Conservation (phyloP, 1,140 invertebrate species). For the Eriocheir sinensis region DNA sequence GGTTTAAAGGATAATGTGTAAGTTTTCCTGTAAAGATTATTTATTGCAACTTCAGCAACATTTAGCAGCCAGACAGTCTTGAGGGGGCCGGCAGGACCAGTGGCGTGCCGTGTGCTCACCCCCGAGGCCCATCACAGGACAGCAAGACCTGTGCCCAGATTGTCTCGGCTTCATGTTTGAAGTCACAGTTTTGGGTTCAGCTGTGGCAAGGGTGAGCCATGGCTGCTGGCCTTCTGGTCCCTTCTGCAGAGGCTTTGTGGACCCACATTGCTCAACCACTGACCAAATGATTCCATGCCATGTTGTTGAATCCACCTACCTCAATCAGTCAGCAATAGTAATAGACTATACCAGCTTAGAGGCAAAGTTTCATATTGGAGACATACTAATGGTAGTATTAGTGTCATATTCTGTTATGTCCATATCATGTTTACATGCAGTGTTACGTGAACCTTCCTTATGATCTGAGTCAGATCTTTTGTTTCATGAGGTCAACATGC, state of each 20-base stretch:
- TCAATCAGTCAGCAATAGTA: constrained; percentile 77
- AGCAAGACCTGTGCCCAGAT: background rate
- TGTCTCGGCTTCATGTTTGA: background rate
- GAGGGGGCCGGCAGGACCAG: constrained; percentile 43
- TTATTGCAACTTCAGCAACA: constrained; percentile 11
- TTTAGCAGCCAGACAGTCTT: constrained; percentile 40
- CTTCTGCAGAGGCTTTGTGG: constrained; percentile 72
- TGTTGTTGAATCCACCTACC: constrained; percentile 76
- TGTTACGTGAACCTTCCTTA: background rate
- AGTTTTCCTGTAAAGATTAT: background rate
- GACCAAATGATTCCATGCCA: constrained; percentile 77
- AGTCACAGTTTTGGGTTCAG: background rate
- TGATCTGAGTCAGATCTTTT: constrained; percentile 32
- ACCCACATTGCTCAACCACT: constrained; percentile 76
- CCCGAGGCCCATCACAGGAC: background rate
- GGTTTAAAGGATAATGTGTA: background rate
- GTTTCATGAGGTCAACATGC: background rate
- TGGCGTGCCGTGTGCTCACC: background rate
- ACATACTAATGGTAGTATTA: constrained; percentile 15
- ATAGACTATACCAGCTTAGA: constrained; percentile 77
- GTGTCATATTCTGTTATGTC: constrained; percentile 31
- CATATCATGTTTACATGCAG: constrained; percentile 3
- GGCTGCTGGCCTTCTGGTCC: constrained; percentile 24
- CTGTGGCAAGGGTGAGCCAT: background rate
- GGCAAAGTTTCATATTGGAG: constrained; percentile 68